Evolutionary conservation across 1,140 invertebrate species (phyloP).

Genomic region (Leptinotarsa undecemlineata): DNA sequence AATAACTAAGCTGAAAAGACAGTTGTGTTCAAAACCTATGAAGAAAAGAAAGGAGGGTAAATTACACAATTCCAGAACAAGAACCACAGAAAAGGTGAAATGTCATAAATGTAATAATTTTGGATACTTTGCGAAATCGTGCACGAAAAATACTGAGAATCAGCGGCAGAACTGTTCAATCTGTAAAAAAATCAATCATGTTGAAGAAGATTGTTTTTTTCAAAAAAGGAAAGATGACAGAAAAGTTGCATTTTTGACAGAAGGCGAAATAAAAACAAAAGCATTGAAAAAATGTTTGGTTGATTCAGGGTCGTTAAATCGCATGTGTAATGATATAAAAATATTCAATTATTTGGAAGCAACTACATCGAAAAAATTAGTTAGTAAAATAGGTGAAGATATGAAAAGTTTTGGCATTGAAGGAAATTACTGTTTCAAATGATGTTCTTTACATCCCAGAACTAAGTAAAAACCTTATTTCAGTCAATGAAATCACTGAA

Average conservation of each 20-base stretch:
- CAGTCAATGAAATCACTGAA: no score
- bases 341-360: no score
- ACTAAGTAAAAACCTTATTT: no score
- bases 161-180: neutral
- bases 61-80: slow-evolving; percentile 2
- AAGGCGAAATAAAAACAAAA: neutral
- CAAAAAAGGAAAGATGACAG: slow-evolving; percentile 13
- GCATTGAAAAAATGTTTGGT: slow-evolving; percentile 13
- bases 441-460: no score
- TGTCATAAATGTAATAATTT: slow-evolving; percentile 7
- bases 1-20: slow-evolving; percentile 7
- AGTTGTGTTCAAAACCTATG: slow-evolving; percentile 21
- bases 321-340: no score
- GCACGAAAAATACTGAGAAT: neutral
- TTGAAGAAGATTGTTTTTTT: slow-evolving; percentile 8
- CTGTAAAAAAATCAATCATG: slow-evolving; percentile 24
- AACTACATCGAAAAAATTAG: no score
- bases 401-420: no score
- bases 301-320: neutral
- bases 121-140: neutral
- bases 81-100: slow-evolving; percentile 3
- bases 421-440: no score
- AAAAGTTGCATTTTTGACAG: slow-evolving; percentile 8
- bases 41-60: slow-evolving; percentile 12
- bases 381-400: no score